These are phyloP conservation scores for Cossypha niveicapilla DNA, from an alignment of 2,797 vertebrate species.

Conservation along the genomic window DNA sequence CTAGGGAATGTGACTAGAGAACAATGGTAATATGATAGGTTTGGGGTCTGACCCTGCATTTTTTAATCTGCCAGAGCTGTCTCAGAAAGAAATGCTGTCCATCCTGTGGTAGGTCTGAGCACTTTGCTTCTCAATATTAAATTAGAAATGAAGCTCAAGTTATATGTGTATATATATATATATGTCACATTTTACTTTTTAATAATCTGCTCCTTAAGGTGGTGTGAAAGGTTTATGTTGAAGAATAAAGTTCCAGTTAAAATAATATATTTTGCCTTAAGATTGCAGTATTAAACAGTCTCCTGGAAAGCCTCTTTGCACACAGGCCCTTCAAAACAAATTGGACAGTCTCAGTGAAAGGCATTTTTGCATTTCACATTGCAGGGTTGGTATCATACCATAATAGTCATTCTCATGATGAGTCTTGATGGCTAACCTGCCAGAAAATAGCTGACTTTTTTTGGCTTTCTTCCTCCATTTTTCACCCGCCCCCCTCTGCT, in stretches of 20 bases:
- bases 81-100: neutral
- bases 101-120: neutral
- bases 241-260: neutral
- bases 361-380: neutral
- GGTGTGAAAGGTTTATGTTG: neutral
- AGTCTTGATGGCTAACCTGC: conserved; percentile 14
- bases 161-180: neutral
- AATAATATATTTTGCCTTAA: neutral
- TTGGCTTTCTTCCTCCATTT: conserved; percentile 45
- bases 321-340: neutral
- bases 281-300: neutral
- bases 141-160: neutral
- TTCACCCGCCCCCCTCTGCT: conserved; percentile 5
- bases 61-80: neutral
- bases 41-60: neutral
- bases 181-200: neutral
- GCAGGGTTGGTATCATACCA: neutral
- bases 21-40: neutral
- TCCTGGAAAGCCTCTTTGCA: neutral
- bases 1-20: neutral
- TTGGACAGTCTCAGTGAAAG: neutral
- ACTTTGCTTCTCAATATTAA: neutral
- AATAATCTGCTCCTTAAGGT: neutral
- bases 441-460: conserved; percentile 41
- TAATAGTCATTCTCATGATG: neutral